Evolutionary conservation across 2,888 invertebrate genomes (phyloP).

Genomic region (Aethes cnicana): DNA sequence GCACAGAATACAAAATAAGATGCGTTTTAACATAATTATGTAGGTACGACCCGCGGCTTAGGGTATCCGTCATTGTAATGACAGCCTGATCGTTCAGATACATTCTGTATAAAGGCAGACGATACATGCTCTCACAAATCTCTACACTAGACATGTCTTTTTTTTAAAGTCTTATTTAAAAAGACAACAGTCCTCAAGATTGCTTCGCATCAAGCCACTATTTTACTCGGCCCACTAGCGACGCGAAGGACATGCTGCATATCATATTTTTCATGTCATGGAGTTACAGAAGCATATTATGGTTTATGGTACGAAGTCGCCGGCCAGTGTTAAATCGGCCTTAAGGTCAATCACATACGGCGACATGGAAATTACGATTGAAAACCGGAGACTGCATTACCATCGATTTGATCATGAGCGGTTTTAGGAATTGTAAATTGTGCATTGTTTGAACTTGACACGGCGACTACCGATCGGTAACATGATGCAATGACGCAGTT

Average conservation of each 20-base stretch:
- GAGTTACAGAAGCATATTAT: too few species aligned
- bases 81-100: neutral
- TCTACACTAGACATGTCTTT: too few species aligned
- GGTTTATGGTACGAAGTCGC: neutral
- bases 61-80: constrained; percentile 2
- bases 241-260: too few species aligned
- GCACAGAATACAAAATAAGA: constrained; percentile 40
- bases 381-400: constrained; percentile 22
- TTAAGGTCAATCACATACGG: constrained; percentile 22
- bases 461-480: constrained; percentile 12
- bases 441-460: constrained; percentile 27
- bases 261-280: too few species aligned
- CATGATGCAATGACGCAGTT: constrained; percentile 26
- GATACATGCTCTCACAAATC: too few species aligned
- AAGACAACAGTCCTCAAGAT: too few species aligned
- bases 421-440: constrained; percentile 20
- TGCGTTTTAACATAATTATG: constrained; percentile 23
- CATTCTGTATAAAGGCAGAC: too few species aligned
- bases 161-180: too few species aligned
- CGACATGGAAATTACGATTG: constrained; percentile 26
- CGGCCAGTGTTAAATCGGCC: constrained; percentile 9
- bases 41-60: constrained; percentile 1
- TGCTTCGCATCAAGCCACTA: too few species aligned
- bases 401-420: constrained; percentile 21
- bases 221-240: too few species aligned